Evolutionary conservation across 2,113 vertebrate species (phyloP).

Genomic region (Hippolais icterina): DNA sequence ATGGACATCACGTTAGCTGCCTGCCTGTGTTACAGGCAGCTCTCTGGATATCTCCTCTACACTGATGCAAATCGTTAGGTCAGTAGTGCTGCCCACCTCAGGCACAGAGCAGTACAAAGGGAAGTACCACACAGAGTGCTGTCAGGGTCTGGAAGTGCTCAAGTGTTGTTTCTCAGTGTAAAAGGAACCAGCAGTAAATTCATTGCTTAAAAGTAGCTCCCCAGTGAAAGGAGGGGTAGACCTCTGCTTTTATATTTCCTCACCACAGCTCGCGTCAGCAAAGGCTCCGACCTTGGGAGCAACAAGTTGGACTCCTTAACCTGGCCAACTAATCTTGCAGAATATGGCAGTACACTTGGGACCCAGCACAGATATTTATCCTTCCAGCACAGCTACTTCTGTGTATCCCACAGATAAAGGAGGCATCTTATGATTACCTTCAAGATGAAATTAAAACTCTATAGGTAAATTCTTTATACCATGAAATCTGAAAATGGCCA

Average conservation of each 20-base stretch:
- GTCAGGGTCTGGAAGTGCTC: background rate
- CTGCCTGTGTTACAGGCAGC: background rate
- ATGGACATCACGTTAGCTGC: rapidly evolving
- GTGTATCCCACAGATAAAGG: rapidly evolving
- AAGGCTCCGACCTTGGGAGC: background rate
- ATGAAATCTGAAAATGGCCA: background rate
- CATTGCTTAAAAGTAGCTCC: background rate
- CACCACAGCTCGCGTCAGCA: background rate
- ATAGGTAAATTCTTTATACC: background rate
- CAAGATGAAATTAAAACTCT: background rate
- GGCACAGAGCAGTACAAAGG: background rate
- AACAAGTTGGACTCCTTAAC: background rate
- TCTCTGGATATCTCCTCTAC: background rate
- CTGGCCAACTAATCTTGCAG: background rate
- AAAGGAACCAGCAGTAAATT: background rate
- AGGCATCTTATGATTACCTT: background rate
- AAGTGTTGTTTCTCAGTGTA: rapidly evolving
- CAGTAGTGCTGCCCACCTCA: background rate
- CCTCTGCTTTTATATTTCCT: background rate
- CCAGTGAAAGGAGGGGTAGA: background rate
- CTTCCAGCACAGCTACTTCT: background rate
- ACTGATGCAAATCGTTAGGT: background rate
- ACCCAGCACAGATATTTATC: background rate
- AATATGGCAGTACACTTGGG: background rate
- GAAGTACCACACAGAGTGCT: rapidly evolving